Base-by-base conservation (phyloP, 2,888 invertebrate species). In the Resseliella maxima region DNA sequence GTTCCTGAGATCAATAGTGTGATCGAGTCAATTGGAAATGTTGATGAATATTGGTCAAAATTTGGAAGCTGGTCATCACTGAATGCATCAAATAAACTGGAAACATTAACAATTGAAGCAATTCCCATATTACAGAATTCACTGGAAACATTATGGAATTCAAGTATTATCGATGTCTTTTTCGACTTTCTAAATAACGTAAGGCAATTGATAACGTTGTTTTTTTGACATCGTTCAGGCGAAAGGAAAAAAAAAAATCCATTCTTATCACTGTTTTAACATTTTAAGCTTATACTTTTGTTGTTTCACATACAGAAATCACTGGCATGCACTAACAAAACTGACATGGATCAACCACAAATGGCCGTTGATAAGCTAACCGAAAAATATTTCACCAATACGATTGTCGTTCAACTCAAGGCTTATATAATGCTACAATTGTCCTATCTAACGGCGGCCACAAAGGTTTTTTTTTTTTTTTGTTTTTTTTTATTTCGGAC, bases 361-460 rank as follows among this genome's bases (percentile, higher is more conserved):
- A n/a, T 41, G 0, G 41, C 83, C 21, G 83, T 83, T 36, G n/a
- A 83, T n/a, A 36, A 83, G 41, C n/a, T 83, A 2, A 41, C 24
- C 12, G 83, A 83, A 83, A 38, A 83, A 24, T 83, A 83, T 38
- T 83, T 83, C 41, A 38, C 24, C 41, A 24, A 83, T 24, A 83
- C 83, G 0, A 83, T 83, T 5, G 83, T 41, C 3, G 24, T 10
- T 38, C 83, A 38, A n/a, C n/a, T 83, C n/a, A 83, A 83, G 24
- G 41, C 38, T 41, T 83, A 83, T 41, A 15, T 83, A 10, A 38
- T 83, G 41, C 8, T 83, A 38, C 83, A 83, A 24, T 8, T 83
- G 8, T 83, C 83, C 1, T 83, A 83, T 83, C 83, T 83, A 3
- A 83, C 38, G 15, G 12, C 10, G 41, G 83, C 83, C 24, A 1